These are phyloP conservation scores for Melitaea athalia DNA, from an alignment of 2,888 invertebrate genomes.

Conservation along the genomic window DNA sequence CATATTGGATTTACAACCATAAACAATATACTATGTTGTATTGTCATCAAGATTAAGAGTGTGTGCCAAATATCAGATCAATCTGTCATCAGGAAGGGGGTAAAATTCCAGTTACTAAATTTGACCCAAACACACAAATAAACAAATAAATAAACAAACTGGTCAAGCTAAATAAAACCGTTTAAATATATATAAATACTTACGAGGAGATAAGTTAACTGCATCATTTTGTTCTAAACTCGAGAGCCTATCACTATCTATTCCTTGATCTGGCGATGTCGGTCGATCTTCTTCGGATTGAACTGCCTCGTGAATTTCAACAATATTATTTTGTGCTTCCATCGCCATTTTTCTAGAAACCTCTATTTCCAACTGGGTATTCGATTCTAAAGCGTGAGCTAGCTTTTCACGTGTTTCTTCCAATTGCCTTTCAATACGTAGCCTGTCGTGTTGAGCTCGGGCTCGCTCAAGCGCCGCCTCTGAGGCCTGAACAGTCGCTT, in stretches of 20 bases:
- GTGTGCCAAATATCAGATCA: no score
- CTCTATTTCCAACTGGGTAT: constrained; percentile 72
- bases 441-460: constrained; percentile 86
- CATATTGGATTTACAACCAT: no score
- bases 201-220: constrained; percentile 71
- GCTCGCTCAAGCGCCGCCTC: constrained; percentile 88
- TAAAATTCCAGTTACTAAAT: no score
- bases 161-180: no score
- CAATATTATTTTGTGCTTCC: constrained; percentile 59
- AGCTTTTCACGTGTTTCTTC: constrained; percentile 80
- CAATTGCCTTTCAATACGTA: constrained; percentile 85
- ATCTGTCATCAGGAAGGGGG: no score
- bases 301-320: constrained; percentile 55
- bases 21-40: no score
- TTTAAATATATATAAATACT: constrained; percentile 50
- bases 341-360: constrained; percentile 67
- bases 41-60: no score
- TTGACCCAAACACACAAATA: no score
- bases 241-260: constrained; percentile 90
- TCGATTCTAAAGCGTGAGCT: constrained; percentile 57
- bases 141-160: no score
- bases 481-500: constrained; percentile 87
- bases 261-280: constrained; percentile 93
- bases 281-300: constrained; percentile 72
- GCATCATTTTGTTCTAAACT: constrained; percentile 83